These are phyloP conservation scores for Phainopepla nitens DNA, from an alignment of 2,113 vertebrate species.

Conservation along the genomic window DNA sequence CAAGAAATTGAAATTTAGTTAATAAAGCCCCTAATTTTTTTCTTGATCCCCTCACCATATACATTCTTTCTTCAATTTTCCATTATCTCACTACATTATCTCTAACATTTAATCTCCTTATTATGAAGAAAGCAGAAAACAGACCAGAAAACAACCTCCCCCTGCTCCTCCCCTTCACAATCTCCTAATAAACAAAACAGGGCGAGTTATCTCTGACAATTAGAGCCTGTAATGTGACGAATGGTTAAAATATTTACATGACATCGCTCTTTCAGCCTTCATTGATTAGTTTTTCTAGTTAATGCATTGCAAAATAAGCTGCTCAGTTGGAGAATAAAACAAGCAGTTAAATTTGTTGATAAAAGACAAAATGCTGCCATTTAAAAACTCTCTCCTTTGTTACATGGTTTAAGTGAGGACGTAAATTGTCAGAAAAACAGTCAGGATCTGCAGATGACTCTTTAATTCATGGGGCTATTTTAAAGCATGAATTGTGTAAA, in stretches of 20 bases:
- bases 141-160: neutral
- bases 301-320: neutral
- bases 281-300: neutral
- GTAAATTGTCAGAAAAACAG: neutral
- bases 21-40: neutral
- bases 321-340: neutral
- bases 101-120: neutral
- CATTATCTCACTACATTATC: neutral
- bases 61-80: neutral
- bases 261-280: neutral
- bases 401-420: neutral
- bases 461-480: neutral
- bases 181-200: neutral
- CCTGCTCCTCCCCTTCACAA: neutral
- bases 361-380: neutral
- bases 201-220: neutral
- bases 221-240: neutral
- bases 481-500: neutral
- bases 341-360: neutral
- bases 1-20: neutral
- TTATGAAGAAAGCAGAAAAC: neutral
- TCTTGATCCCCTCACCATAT: neutral
- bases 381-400: neutral
- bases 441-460: neutral
- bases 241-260: neutral